Conservation (phyloP, 2,888 invertebrate species). For the Agapostemon virescens region DNA sequence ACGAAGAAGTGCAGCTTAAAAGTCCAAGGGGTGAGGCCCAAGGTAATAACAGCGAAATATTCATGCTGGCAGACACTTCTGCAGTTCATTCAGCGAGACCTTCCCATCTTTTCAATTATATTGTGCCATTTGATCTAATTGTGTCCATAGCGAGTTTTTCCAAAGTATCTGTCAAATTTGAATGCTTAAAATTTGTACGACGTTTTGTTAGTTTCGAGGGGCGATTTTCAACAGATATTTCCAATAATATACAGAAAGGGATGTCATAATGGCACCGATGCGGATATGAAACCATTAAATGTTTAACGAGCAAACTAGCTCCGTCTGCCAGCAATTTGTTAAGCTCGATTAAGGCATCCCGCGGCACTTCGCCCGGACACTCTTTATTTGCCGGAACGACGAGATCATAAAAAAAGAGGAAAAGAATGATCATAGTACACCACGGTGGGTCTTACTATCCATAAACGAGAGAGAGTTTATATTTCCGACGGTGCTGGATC, state of each 20-base stretch:
- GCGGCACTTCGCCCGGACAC: neutral
- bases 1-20: too few species aligned
- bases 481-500: neutral
- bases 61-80: too few species aligned
- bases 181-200: too few species aligned
- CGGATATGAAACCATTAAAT: neutral
- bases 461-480: constrained; percentile 7
- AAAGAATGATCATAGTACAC: neutral
- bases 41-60: too few species aligned
- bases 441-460: neutral
- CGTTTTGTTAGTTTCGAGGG: too few species aligned
- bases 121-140: too few species aligned
- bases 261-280: neutral
- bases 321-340: constrained; percentile 8
- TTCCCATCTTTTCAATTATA: too few species aligned
- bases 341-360: neutral
- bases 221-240: too few species aligned
- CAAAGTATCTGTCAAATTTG: too few species aligned
- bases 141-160: too few species aligned
- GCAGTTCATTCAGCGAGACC: too few species aligned
- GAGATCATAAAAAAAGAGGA: neutral
- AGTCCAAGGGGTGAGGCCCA: too few species aligned
- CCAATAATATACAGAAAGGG: neutral
- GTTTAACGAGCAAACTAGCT: constrained; percentile 12
- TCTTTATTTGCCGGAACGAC: neutral